Conservation (phyloP, 2,113 vertebrate genomes). For the Caretta caretta region DNA sequence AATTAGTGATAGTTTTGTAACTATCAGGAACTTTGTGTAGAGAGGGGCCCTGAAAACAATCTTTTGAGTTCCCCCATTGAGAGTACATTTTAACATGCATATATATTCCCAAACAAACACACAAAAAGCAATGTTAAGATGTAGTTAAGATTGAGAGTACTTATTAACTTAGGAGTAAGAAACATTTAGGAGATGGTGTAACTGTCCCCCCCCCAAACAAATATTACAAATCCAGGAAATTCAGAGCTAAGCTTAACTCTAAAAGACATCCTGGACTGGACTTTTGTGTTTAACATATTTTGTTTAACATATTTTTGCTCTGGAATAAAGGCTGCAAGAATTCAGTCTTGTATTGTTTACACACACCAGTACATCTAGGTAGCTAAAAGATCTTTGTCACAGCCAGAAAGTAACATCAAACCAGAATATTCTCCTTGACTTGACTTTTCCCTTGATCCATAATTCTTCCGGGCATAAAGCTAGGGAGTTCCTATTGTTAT, state of each 20-base stretch:
- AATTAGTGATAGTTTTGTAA: slow-evolving; percentile 12
- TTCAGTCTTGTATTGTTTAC: too few relatives aligned
- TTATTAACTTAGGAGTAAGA: too few relatives aligned
- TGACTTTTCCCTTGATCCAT: not conserved
- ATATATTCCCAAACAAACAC: not conserved
- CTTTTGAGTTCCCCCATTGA: not conserved
- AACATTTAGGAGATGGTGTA: not conserved
- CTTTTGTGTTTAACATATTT: not conserved
- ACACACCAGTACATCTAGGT: too few relatives aligned
- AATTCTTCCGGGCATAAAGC: not conserved
- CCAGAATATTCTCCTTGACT: not conserved
- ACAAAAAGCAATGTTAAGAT: not conserved
- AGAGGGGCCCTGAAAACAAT: not conserved
- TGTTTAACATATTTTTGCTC: not conserved
- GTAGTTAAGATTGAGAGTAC: too few relatives aligned
- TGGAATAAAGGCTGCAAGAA: too few relatives aligned
- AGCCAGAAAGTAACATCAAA: not conserved
- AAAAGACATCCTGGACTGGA: slow-evolving; percentile 6
- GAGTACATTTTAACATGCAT: not conserved
- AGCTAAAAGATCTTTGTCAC: not conserved
- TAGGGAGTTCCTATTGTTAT: not conserved
- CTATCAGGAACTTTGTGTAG: not conserved
- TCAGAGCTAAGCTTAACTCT: slow-evolving; percentile 12
- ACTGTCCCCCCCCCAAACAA: not conserved
- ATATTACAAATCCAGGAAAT: not conserved